phyloP scores from a whole-genome alignment of 2,113 vertebrate species.

The Piliocolobus tephrosceles region DNA sequence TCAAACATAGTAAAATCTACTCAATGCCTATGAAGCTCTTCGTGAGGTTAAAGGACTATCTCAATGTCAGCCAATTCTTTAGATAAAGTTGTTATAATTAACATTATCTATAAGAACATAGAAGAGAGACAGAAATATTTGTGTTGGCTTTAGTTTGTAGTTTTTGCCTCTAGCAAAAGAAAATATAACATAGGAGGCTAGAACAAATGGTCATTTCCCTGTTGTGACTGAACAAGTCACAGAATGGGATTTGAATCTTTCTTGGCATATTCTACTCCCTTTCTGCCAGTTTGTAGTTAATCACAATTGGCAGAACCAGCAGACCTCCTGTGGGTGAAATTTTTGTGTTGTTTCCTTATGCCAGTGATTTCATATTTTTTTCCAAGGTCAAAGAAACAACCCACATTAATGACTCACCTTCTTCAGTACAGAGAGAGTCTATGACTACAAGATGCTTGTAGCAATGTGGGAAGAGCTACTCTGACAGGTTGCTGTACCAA shows the following conservation, averaged over 20 bases:
- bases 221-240: slow-evolving; percentile 58
- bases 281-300: neutral
- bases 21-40: neutral
- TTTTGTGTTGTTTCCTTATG: neutral
- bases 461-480: neutral
- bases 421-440: neutral
- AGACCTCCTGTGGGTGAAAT: neutral
- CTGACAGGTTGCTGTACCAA: slow-evolving; percentile 39
- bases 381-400: slow-evolving; percentile 35
- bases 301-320: neutral
- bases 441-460: neutral
- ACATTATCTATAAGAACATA: neutral
- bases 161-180: slow-evolving; percentile 74
- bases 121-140: neutral
- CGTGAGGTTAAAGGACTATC: neutral
- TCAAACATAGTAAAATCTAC: neutral
- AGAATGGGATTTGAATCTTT: slow-evolving; percentile 15
- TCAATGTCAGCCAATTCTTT: neutral
- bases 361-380: neutral
- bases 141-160: slow-evolving; percentile 60
- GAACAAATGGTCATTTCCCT: slow-evolving; percentile 70
- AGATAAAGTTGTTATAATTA: neutral
- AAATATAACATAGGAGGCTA: slow-evolving; percentile 35
- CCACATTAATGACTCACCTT: slow-evolving; percentile 8
- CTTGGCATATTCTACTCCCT: neutral